Base-by-base conservation (phyloP, 2,113 vertebrate species). In the Oplegnathus fasciatus region DNA sequence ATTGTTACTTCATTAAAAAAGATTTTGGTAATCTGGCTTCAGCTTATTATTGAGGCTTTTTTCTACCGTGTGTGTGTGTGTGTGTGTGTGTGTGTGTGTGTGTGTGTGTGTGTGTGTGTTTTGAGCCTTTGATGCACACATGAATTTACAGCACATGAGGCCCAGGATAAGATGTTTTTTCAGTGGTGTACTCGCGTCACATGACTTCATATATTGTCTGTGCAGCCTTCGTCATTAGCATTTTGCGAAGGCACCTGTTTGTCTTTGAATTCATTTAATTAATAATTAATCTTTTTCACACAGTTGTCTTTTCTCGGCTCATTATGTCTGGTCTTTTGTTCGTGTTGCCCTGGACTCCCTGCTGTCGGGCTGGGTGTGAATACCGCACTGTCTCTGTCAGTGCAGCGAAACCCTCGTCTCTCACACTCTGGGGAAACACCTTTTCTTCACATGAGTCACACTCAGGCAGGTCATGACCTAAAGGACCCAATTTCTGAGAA, bases 1-100 rank as follows among this genome's bases (percentile, higher is more conserved):
- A 46, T 86, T 48, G 34, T 61, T 62, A 52, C 24, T 37, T 62
- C 34, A 83, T 73, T 75, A 91, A 87, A 88, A 78, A 48, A 73
- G 11, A 37, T 62, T 58, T 73, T 82, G 55, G 11, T 72, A 79
- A 64, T 28, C 3, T 22, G 9, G 22, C n/a, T 60, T 62, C 5
- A 22, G 42, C 30, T 71, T 28, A 64, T 80, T 60, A 48, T 68
- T 85, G 11, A 62, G 48, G 2, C 4, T 66, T 71, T 13, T 44
- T 68, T 26, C 14, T 26, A 22, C 30, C 6, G 6, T 6, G 6
- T 4, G 34, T 37, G 6, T n/a, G n/a, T n/a, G n/a, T n/a, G n/a
- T n/a, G n/a, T n/a, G n/a, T n/a, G 34, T 4, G 3, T 37, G 34
- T 6, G 3, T 37, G 34, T 37, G 34, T 37, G 34, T 4, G 3